A percentile compares a stretch with the other conserved stretches of the same genome.
These are phyloP conservation scores for Parnassius smintheus DNA, from an alignment of 2,888 invertebrate species.

Conservation along the genomic window DNA sequence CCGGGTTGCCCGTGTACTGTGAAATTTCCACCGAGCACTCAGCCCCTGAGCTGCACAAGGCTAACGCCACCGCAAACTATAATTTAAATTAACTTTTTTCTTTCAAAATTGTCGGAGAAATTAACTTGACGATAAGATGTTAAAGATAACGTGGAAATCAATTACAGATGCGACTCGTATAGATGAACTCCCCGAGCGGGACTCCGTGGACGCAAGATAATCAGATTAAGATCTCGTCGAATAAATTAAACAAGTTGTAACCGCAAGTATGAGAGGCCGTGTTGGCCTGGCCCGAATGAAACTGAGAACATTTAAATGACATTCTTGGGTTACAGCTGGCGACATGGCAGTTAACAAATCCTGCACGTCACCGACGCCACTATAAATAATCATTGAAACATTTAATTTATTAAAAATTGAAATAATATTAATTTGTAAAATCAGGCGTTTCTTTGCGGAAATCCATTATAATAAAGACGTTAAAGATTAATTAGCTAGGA, in stretches of 20 bases:
- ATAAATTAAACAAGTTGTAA: slow-evolving; percentile 6
- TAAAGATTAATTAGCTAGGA: no score
- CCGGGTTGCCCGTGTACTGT: no score
- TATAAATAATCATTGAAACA: background rate
- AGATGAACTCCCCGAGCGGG: background rate
- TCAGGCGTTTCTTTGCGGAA: no score
- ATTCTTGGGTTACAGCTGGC: background rate
- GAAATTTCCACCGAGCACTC: no score
- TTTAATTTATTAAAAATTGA: background rate
- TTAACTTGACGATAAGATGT: no score
- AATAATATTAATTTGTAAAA: no score
- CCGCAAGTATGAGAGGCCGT: background rate
- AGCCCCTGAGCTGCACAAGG: no score
- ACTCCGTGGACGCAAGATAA: background rate
- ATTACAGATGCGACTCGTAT: background rate
- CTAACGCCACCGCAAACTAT: no score
- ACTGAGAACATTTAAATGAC: background rate
- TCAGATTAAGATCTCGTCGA: slow-evolving; percentile 5
- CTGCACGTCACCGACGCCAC: background rate
- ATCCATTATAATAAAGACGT: no score
- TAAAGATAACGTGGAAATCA: background rate
- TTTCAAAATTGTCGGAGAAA: no score
- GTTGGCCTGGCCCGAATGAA: background rate
- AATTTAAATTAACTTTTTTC: no score
- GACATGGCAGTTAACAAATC: slow-evolving; percentile 1